Evolutionary conservation across 1,140 invertebrate species (phyloP).

Genomic region (Sycophila sp.): DNA sequence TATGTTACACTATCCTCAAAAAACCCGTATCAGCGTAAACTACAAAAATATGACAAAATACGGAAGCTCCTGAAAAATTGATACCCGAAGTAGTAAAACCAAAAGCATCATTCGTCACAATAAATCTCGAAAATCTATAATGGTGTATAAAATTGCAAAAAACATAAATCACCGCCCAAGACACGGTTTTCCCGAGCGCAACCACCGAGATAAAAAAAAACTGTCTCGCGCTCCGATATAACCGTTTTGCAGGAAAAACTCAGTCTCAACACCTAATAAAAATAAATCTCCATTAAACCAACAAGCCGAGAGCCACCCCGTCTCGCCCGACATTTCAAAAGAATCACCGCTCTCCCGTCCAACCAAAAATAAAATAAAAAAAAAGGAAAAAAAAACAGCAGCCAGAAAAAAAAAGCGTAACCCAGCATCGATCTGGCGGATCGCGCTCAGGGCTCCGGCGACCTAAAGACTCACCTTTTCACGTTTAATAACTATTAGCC

Average conservation of each 20-base stretch:
- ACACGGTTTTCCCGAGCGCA: too few species aligned
- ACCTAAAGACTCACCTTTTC: conserved; percentile 21
- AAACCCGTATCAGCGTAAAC: too few species aligned
- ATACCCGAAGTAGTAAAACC: neutral
- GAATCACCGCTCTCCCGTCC: neutral
- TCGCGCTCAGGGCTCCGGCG: neutral
- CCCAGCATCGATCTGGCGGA: too few species aligned
- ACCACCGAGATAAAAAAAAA: neutral
- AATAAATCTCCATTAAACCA: conserved; percentile 36
- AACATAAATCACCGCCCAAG: neutral
- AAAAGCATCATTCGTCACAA: conserved; percentile 2
- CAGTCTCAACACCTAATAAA: conserved; percentile 22
- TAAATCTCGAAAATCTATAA: conserved; percentile 14
- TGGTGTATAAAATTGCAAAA: neutral
- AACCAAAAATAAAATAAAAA: too few species aligned
- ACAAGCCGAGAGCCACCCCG: neutral
- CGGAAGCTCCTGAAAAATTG: neutral
- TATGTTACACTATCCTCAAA: too few species aligned
- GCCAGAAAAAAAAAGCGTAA: neutral
- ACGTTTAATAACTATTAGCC: conserved; percentile 34
- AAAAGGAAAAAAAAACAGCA: neutral
- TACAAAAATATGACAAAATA: neutral
- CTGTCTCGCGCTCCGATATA: neutral
- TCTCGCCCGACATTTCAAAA: neutral
- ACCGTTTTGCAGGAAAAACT: conserved; percentile 14